A percentile compares a stretch with the other conserved stretches of the same genome.
These are phyloP conservation scores for Axea sp. DNA, from an alignment of 2,888 invertebrate genomes.

Conservation along the genomic window DNA sequence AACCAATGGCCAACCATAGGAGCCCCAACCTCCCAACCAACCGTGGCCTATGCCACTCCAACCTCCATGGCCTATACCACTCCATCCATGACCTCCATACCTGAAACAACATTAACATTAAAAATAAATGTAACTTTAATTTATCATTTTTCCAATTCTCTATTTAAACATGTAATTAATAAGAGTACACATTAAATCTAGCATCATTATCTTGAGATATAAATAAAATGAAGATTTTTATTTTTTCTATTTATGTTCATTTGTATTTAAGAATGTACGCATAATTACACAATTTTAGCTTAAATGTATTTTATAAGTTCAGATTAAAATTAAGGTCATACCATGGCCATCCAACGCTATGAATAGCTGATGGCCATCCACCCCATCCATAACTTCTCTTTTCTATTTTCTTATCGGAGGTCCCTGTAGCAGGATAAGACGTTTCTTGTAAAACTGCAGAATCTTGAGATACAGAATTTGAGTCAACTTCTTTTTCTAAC, in stretches of 20 bases:
- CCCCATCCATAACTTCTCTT: slow-evolving; percentile 40
- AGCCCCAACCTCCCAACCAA: slow-evolving; percentile 45
- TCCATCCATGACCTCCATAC: slow-evolving; percentile 52
- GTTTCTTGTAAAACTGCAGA: slow-evolving; percentile 15
- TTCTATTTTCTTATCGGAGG: slow-evolving; percentile 20
- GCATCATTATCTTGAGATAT: no score
- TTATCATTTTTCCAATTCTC: no score
- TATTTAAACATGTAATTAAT: no score
- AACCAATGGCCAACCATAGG: slow-evolving; percentile 35
- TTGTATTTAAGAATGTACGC: no score
- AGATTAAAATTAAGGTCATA: no score
- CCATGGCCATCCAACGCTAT: slow-evolving; percentile 42
- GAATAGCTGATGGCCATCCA: slow-evolving; percentile 17
- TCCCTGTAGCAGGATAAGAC: neutral
- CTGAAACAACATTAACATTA: slow-evolving; percentile 18
- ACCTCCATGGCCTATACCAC: slow-evolving; percentile 43
- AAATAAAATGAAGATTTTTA: no score
- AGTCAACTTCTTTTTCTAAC: slow-evolving; percentile 13
- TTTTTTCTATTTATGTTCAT: no score
- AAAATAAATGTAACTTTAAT: no score
- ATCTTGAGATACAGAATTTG: slow-evolving; percentile 9
- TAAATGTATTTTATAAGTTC: no score
- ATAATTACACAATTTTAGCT: no score
- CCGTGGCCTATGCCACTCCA: slow-evolving; percentile 51
- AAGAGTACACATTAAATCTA: no score